Base-by-base conservation (phyloP, 2,113 vertebrate species). In the Anolis carolinensis region DNA sequence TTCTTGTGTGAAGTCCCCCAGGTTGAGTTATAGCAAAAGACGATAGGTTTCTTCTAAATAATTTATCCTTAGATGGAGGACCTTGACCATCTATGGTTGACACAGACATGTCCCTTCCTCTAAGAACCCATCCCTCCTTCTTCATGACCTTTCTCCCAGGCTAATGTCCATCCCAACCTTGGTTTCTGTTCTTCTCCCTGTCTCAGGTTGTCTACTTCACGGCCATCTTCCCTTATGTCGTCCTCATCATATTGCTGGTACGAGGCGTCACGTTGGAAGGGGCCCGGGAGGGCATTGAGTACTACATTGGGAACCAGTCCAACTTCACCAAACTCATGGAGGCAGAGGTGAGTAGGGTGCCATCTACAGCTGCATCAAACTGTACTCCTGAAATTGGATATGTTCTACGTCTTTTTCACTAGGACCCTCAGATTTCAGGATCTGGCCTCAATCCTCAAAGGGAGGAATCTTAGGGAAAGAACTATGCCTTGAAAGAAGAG, bases 141-240 rank as follows among this genome's bases (percentile, higher is more conserved):
- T 71, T 20, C 23, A 4, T 63, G 36, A 32, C 23, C 25, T 9
- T 8, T 70, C 82, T 86, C 62, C 34, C 11, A 30, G 23, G 21
- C 44, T 16, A 75, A 18, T 4, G 23, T 27, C 23, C 21, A 7
- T 72, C 23, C 27, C 9, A 36, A 18, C 14, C 11, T 67, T 18
- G 3, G 74, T 32, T 11, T 32, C 74, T 21, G 79, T 88, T 90
- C 77, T 74, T 89, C 86, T 59, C 55, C 55, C 55, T 3, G 16
- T 88, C 88, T 7, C 89, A 99, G 99, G 98, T 99, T 2, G 98
- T 99, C 68, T 99, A 99, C 92, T 99, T 99, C 82, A 99, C 98
- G 0, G 98, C 99, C 0, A 95, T 97, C 36, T 99, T 99, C 89
- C 99, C 99, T 0, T 99, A 99, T 0, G 88, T 97, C 52, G 97